Conservation (phyloP, 2,113 vertebrate species). For the Strix aluco region DNA sequence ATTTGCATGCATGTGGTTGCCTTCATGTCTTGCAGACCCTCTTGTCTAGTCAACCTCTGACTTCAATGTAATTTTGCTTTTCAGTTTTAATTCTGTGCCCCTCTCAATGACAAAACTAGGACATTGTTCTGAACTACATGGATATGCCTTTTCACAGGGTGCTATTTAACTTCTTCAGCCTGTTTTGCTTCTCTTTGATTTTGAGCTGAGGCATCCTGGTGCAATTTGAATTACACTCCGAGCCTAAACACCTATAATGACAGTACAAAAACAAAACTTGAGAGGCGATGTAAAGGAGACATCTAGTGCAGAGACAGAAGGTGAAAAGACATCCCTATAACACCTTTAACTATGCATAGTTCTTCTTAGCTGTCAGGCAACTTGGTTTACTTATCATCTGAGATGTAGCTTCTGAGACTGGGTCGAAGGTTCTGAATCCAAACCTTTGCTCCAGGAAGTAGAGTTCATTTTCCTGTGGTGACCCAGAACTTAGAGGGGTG, state of each 20-base stretch:
- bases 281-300: not conserved
- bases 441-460: not conserved
- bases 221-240: not conserved
- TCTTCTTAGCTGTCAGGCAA: not conserved
- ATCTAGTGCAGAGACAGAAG: not conserved
- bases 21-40: not conserved
- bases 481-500: not conserved
- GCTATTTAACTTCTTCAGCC: not conserved
- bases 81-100: not conserved
- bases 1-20: not conserved
- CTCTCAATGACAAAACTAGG: not conserved
- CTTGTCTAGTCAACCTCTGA: not conserved
- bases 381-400: not conserved
- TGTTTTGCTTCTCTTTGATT: not conserved
- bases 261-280: not conserved
- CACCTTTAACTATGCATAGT: not conserved
- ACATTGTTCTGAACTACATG: not conserved
- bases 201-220: not conserved
- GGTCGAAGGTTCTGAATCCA: accelerated
- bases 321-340: not conserved
- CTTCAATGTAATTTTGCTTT: not conserved
- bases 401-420: not conserved
- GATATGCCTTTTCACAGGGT: not conserved
- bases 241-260: not conserved
- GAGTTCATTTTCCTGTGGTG: not conserved